Evolutionary conservation across 2,888 invertebrate species (phyloP).

Genomic region (Callinectes sapidus): DNA sequence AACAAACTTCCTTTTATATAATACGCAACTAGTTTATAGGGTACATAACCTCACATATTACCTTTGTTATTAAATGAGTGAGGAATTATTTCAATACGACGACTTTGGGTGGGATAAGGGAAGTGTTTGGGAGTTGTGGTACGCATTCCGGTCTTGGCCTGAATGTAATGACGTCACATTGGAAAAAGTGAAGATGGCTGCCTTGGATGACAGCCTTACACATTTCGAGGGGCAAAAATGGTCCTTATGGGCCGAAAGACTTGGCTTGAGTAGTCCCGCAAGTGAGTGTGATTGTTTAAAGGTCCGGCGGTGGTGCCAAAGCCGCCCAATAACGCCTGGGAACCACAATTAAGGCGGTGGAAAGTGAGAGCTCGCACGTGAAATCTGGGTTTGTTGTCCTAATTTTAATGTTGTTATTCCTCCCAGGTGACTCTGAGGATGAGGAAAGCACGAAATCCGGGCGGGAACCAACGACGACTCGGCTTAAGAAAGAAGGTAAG

Average conservation of each 20-base stretch:
- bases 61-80: not conserved
- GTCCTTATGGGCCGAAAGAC: constrained; percentile 75
- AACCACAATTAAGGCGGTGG: constrained; percentile 40
- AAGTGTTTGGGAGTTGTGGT: constrained; percentile 53
- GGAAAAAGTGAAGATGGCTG: constrained; percentile 76
- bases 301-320: not conserved
- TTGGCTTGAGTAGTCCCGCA: constrained; percentile 72
- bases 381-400: constrained; percentile 62
- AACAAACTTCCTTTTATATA: constrained; percentile 58
- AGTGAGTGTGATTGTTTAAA: constrained; percentile 69
- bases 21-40: not conserved
- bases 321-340: not conserved
- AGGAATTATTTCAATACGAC: not conserved
- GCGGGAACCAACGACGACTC: constrained; percentile 67
- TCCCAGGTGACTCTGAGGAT: constrained; percentile 68
- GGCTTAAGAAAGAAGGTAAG: constrained; percentile 69
- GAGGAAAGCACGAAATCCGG: constrained; percentile 63
- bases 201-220: constrained; percentile 76
- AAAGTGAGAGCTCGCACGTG: constrained; percentile 68
- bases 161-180: constrained; percentile 72
- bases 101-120: not conserved
- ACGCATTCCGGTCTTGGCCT: constrained; percentile 67
- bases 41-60: not conserved
- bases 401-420: constrained; percentile 67
- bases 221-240: constrained; percentile 76